Base-by-base conservation (phyloP, 2,797 vertebrate genomes). In the Eremophila alpestris region DNA sequence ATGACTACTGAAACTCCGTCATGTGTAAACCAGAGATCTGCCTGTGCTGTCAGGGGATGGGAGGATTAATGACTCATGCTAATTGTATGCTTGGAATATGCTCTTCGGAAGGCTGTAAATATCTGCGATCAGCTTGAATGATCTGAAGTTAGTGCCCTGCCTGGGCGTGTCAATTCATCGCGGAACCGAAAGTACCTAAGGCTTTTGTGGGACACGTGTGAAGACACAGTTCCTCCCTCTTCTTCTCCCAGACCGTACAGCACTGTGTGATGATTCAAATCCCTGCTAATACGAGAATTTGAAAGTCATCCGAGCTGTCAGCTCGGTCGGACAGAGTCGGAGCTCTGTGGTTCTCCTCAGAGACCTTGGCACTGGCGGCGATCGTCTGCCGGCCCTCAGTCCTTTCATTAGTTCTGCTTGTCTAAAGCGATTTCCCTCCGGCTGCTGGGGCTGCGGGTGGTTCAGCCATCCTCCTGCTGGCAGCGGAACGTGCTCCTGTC, bases 371-470 rank as follows among this genome's bases (percentile, higher is more conserved):
- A 23, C 45, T n/a, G 75, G 6, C 18, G 0, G 4, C 4, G 19
- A 43, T 5, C 3, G 6, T 63, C 84, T 91, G 92, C 92, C 54
- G 4, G 81, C 5, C 7, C 17, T 32, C 87, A 41, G 34, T 27
- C 52, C 88, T 85, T 14, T 32, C 90, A 69, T 87, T 73, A 82
- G 75, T 87, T 95, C 92, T 89, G 82, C 92, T n/a, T 93, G 87
- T 87, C 94, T 71, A 2, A 56, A 52, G 87, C 45, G 55, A 76
- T 90, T 85, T 82, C 36, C 85, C 88, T 41, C 19, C 0, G 32
- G 63, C 79, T 79, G 7, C 15, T 22, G 83, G 15, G 86, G 63
- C 64, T 88, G 74, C 74, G 55, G 84, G 19, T 60, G 87, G 7
- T 64, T 69, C 59, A 83, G 63, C 52, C 56, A 8, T 32, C 30